Percentiles rank a stretch among this genome's conserved stretches.
Conservation (phyloP, 2,797 vertebrate species). For the Sebastes miniatus region DNA sequence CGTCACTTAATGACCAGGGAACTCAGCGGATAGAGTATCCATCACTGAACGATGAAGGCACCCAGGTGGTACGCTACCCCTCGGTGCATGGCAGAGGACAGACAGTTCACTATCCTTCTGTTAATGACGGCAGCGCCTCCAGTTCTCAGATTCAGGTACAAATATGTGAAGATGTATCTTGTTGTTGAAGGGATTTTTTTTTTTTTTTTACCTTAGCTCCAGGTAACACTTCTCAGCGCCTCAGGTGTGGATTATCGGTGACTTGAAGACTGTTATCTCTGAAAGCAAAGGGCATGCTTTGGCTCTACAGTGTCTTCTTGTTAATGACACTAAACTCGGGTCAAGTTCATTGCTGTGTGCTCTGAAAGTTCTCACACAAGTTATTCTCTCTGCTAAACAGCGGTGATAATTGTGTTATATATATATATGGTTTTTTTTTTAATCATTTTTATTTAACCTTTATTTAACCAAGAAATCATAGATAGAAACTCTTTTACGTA, state of each 20-base stretch:
- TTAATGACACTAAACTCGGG: conserved; percentile 4
- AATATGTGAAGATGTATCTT: not conserved
- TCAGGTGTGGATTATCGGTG: not conserved
- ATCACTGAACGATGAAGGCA: conserved; percentile 54
- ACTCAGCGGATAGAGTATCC: conserved; percentile 67
- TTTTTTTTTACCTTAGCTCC: not conserved
- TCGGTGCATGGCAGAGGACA: conserved; percentile 50
- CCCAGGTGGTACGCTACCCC: conserved; percentile 44
- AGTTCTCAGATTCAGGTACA: conserved; percentile 76
- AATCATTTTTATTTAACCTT: not conserved
- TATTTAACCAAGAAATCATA: not conserved
- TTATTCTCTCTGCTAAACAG: not conserved
- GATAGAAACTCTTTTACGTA: not conserved
- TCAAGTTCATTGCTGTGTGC: conserved; percentile 1
- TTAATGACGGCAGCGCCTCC: conserved; percentile 44
- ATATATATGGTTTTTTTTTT: not conserved
- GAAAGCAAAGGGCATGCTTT: conserved; percentile 42
- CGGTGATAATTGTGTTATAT: not conserved
- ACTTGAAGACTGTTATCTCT: conserved; percentile 39
- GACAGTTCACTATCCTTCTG: conserved; percentile 46
- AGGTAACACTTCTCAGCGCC: not conserved
- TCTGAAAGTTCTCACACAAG: not conserved
- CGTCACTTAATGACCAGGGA: conserved; percentile 39
- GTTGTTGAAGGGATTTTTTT: not conserved
- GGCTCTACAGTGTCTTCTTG: conserved; percentile 4